phyloP scores from a whole-genome alignment of 64 coral and sea anemone genomes.

The Acropora tenuis region DNA sequence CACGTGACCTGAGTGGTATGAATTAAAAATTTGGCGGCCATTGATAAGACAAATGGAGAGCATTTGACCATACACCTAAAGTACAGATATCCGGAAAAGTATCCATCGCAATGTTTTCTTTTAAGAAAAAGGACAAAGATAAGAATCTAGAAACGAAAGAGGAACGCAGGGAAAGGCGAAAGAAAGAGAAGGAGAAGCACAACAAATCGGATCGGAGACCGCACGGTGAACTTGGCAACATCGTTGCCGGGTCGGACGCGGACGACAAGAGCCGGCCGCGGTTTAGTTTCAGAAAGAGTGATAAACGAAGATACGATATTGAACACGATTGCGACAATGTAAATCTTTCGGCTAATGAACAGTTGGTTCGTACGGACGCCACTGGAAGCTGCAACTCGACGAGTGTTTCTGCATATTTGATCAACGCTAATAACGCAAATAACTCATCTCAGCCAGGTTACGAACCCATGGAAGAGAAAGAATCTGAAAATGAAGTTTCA shows the following conservation, averaged over 20 bases:
- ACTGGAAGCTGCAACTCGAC: constrained; percentile 34
- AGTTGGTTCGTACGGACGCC: constrained; percentile 48
- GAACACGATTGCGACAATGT: constrained; percentile 75
- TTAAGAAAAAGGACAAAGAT: constrained; percentile 96
- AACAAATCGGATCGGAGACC: constrained; percentile 69
- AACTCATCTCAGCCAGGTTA: constrained; percentile 31
- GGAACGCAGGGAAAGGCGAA: constrained; percentile 81
- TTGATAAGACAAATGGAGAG: constrained; percentile 53
- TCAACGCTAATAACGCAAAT: constrained; percentile 3
- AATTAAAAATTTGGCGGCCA: constrained; percentile 99
- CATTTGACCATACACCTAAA: constrained; percentile 45
- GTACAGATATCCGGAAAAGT: background rate
- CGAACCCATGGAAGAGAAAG: constrained; percentile 29
- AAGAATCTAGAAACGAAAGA: constrained; percentile 83
- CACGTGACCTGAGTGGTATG: constrained; percentile 80
- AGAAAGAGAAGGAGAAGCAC: constrained; percentile 86
- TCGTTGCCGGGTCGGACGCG: constrained; percentile 69
- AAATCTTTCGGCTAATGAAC: constrained; percentile 49
- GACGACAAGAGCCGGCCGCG: constrained; percentile 44
- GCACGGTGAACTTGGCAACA: constrained; percentile 70
- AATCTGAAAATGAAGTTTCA: constrained; percentile 36
- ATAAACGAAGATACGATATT: constrained; percentile 84
- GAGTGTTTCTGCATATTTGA: constrained; percentile 42
- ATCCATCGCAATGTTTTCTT: constrained; percentile 86
- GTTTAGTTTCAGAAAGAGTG: constrained; percentile 87